Evolutionary conservation across 2,113 vertebrate species (phyloP).

Genomic region (Daubentonia madagascariensis): DNA sequence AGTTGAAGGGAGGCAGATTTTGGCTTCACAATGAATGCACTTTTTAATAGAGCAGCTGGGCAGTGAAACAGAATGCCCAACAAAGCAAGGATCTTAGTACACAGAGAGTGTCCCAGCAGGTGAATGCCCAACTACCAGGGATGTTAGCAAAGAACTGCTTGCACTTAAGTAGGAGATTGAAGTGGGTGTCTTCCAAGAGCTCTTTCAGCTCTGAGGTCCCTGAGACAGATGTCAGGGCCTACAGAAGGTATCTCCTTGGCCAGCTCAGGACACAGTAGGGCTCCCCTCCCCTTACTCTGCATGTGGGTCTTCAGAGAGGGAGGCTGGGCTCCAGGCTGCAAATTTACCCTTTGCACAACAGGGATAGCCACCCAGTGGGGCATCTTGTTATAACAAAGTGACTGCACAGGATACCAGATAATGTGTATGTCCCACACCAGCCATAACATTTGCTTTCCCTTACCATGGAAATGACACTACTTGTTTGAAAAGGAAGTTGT

Average conservation of each 20-base stretch:
- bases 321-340: neutral
- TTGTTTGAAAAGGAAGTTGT: neutral
- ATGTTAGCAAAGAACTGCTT: neutral
- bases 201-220: neutral
- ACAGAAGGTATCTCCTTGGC: neutral
- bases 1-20: neutral
- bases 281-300: no score
- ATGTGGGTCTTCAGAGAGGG: no score
- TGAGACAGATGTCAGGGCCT: no score
- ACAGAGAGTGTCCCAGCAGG: neutral
- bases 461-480: neutral
- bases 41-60: neutral
- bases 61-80: neutral
- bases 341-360: neutral
- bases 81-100: neutral
- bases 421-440: neutral
- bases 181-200: neutral
- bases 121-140: neutral
- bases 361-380: fast-evolving
- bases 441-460: neutral
- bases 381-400: neutral
- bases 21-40: neutral
- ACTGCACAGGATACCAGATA: neutral
- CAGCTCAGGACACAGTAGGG: neutral
- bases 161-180: neutral